Evolutionary conservation across 2,797 vertebrate genomes (phyloP), one percentile per base, ranked within the genome.

Genomic region (Taenioides sp.): DNA sequence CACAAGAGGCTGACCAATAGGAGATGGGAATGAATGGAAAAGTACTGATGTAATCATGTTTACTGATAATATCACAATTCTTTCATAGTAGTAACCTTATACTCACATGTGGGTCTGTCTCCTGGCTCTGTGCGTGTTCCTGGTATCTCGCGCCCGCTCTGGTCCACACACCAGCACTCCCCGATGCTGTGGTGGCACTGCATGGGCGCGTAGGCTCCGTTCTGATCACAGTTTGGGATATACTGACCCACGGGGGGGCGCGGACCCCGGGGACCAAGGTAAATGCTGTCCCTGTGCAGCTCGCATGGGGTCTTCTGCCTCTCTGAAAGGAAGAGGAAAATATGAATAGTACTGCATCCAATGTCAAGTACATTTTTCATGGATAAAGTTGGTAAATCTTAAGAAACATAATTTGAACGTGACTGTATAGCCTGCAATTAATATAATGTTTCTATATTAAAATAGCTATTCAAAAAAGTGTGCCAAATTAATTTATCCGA

Each of bases 111-210:
- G 3, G 96, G 97, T 80, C 61, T 91, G 79, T 90, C 90, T 67
- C 94, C 95, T 0, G 92, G 92, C 5, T 89, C 85, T 0, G 94
- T 93, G 71, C 94, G 94, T 59, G 95, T 96, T 61, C 95, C 97
- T 2, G 91, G 88, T 67, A 98, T 91, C 88, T 98, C 96, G 11
- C 93, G 94, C 23, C 98, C 97, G 0, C 93, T 87, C 0, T 84
- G 84, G 73, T 97, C 94, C 82, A 98, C 96, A 1, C 98, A 99
- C 98, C 98, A 99, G 79, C 98, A 98, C 71, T 96, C 91, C 1
- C 95, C 95, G 0, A 82, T 92, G 90, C 91, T 89, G 64, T 76
- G 55, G 0, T 97, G 96, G 85, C 97, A 99, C 90, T 99, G 98
- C 20, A 89, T 92, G 50, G 97, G 92, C 3, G 84, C 69, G 0